phyloP scores from a whole-genome alignment of 1,140 invertebrate genomes.

The Cyclina sinensis region DNA sequence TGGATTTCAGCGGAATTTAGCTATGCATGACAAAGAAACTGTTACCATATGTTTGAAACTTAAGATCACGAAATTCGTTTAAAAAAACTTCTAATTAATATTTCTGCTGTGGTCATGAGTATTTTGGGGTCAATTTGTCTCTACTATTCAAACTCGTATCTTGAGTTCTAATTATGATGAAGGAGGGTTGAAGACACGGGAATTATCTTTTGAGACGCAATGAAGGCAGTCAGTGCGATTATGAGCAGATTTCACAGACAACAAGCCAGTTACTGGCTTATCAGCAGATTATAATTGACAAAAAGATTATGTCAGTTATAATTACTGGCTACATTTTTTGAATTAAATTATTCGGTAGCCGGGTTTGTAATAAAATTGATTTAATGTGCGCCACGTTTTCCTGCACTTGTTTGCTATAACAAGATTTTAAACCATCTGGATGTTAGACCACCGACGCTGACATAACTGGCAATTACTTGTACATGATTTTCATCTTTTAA shows the following conservation, averaged over 20 bases:
- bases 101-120: no score
- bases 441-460: slow-evolving; percentile 14
- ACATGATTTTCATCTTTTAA: background rate
- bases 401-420: background rate
- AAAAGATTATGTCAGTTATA: slow-evolving; percentile 31
- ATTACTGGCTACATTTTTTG: slow-evolving; percentile 27
- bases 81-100: no score
- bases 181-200: background rate
- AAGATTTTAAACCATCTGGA: background rate
- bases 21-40: no score
- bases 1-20: no score
- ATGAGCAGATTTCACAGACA: slow-evolving; percentile 4
- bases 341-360: slow-evolving; percentile 36
- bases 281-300: slow-evolving; percentile 38
- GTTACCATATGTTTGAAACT: no score
- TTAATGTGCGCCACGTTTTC: slow-evolving; percentile 7
- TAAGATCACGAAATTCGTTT: no score
- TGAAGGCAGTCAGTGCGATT: slow-evolving; percentile 12
- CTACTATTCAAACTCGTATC: background rate
- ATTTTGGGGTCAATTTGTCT: background rate
- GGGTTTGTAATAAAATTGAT: slow-evolving; percentile 29
- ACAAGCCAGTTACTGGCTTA: slow-evolving; percentile 26
- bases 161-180: background rate
- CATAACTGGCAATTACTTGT: background rate
- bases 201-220: background rate